Conservation (phyloP, 2,797 vertebrate species). For the Coracias cyanogaster region DNA sequence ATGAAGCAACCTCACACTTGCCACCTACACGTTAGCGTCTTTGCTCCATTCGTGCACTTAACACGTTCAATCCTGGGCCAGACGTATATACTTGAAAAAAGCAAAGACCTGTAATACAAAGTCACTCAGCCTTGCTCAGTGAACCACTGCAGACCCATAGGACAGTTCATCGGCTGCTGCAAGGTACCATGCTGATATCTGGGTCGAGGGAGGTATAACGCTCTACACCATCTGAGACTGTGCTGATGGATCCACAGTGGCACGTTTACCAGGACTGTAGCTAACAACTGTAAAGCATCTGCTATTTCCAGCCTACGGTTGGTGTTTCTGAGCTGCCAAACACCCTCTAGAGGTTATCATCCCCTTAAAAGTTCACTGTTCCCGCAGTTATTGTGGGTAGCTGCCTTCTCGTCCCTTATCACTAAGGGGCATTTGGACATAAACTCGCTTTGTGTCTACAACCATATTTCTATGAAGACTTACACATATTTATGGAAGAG, state of each 20-base stretch:
- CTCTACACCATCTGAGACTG: background rate
- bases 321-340: constrained; percentile 30
- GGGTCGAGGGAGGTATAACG: background rate
- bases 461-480: background rate
- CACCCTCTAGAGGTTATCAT: background rate
- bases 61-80: background rate
- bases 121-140: background rate
- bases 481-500: background rate
- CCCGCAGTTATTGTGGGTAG: rapidly evolving
- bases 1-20: background rate
- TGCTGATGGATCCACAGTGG: background rate
- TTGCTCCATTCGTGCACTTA: background rate
- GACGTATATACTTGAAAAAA: background rate
- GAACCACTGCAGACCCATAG: background rate
- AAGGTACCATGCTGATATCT: background rate
- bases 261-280: background rate
- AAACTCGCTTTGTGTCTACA: background rate
- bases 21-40: background rate
- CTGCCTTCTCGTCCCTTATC: background rate
- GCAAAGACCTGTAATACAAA: background rate
- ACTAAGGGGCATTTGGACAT: rapidly evolving
- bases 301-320: background rate
- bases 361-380: background rate
- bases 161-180: background rate
- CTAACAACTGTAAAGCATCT: background rate